Conservation (phyloP, 2,113 vertebrate species). For the Scalopus aquaticus region DNA sequence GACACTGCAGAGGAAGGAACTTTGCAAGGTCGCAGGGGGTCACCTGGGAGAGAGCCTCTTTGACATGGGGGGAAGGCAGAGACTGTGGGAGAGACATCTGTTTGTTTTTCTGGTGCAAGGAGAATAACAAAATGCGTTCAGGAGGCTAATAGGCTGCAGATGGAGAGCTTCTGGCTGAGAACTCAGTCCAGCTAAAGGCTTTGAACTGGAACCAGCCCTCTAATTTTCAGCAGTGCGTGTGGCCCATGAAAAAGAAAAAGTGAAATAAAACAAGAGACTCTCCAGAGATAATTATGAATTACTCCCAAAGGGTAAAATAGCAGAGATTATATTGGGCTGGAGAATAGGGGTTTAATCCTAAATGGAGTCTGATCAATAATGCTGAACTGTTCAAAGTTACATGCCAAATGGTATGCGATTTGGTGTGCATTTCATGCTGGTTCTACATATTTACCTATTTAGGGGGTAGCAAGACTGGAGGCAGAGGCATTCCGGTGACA, state of each 20-base stretch:
- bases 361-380: not conserved
- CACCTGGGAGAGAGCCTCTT: slow-evolving; percentile 51
- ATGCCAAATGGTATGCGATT: not conserved
- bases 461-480: not conserved
- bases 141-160: slow-evolving; percentile 66
- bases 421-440: not conserved
- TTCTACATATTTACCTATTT: not conserved
- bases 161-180: slow-evolving; percentile 7
- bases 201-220: slow-evolving; percentile 68
- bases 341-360: not conserved
- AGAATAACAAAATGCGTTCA: slow-evolving; percentile 63
- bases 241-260: slow-evolving; percentile 38
- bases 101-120: slow-evolving; percentile 66
- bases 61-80: slow-evolving; percentile 5
- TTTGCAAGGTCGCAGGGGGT: not conserved
- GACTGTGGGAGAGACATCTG: slow-evolving; percentile 64
- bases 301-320: not conserved
- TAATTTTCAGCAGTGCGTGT: slow-evolving; percentile 60
- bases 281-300: slow-evolving; percentile 22
- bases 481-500: not conserved
- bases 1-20: not conserved
- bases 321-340: not conserved
- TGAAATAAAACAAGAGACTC: slow-evolving; percentile 34
- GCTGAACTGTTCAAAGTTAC: not conserved
- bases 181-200: slow-evolving; percentile 15